Evolutionary conservation across 2,888 invertebrate species (phyloP), one percentile per base, ranked within the genome.

Genomic region (Phyto melanocephala): DNA sequence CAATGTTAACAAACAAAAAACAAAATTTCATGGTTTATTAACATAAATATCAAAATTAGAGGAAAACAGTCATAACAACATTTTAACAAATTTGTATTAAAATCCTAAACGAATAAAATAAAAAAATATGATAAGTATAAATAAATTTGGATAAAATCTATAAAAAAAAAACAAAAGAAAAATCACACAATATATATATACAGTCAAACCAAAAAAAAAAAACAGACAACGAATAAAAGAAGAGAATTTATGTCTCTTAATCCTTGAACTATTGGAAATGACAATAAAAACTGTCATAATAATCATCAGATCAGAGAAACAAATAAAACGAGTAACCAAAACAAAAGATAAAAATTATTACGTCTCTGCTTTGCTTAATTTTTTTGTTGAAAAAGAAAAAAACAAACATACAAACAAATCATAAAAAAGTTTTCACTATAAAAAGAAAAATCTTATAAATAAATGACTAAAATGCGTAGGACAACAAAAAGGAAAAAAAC

Each of bases 221-320:
- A 45, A 47, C 13, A 40, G n/a, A 6, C 28, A 28, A 65, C 33
- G 37, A 84, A 79, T 62, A 75, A 70, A 82, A 79, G 67, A 60
- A 80, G 40, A 62, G 42, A 80, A 68, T 80, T 77, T 28, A 28
- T 28, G 28, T 28, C 28, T 28, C 28, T 80, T 86, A 88, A 89
- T 88, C 87, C 87, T 87, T 71, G 77, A 82, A 74, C 67, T 71
- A 71, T 82, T 76, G 33, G 24, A 62, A 62, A 56, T 45, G 77
- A 72, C 79, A 71, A 87, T 87, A 88, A 87, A 88, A 89, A 87
- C 87, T 89, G 89, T 89, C 90, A 89, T 88, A 89, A 89, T 89
- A 77, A 62, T 77, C 70, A 89, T 89, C 89, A 83, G 86, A 87
- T 86, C 85, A 86, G 58, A 58, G 40, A 62, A 35, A 40, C 52